phyloP scores from a whole-genome alignment of 2,888 invertebrate species.

The Polymixis lichenea region DNA sequence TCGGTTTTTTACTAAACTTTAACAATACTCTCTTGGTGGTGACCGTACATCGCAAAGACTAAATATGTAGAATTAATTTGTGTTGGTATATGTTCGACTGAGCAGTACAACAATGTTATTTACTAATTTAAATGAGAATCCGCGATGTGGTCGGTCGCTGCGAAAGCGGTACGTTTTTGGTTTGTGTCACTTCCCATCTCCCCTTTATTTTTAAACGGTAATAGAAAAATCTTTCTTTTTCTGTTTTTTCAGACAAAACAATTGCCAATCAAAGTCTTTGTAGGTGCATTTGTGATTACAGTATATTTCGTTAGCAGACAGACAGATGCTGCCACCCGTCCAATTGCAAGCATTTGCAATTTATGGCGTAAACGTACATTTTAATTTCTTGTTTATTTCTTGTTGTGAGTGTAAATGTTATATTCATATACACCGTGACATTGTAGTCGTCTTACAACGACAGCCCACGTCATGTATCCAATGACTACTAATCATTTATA shows the following conservation, averaged over 20 bases:
- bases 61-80: neutral
- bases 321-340: too few relatives aligned
- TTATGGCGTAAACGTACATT: neutral
- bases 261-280: neutral
- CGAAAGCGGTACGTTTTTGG: slow-evolving; percentile 19
- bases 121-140: slow-evolving; percentile 37
- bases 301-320: neutral
- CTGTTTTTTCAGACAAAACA: neutral
- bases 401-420: too few relatives aligned
- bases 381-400: neutral
- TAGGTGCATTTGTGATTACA: neutral
- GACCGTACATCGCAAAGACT: too few relatives aligned
- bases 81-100: neutral
- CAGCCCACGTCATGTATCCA: too few relatives aligned
- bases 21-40: too few relatives aligned
- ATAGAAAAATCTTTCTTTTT: neutral
- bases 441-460: too few relatives aligned
- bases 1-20: too few relatives aligned
- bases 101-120: slow-evolving; percentile 21
- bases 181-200: neutral
- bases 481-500: too few relatives aligned
- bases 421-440: too few relatives aligned
- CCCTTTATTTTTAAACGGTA: slow-evolving; percentile 16
- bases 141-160: neutral
- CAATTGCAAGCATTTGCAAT: neutral